Conservation (phyloP, 1,140 invertebrate species). For the Cyclina sinensis region DNA sequence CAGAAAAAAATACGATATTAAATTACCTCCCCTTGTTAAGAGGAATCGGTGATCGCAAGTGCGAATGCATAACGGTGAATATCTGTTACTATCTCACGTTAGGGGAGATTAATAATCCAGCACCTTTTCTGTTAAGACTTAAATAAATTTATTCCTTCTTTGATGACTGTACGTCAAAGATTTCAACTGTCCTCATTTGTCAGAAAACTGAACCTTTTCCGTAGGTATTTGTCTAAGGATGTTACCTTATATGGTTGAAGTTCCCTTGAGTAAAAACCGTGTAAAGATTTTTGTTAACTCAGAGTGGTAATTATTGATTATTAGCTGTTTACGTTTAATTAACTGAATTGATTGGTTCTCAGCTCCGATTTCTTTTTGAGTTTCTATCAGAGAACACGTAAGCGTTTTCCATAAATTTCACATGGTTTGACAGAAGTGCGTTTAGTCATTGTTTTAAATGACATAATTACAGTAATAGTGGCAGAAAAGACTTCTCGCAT, state of each 20-base stretch:
- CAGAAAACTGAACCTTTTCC: not conserved
- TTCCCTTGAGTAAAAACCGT: not conserved
- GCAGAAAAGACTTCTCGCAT: slow-evolving; percentile 3
- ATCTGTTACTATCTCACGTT: no score
- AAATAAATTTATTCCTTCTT: no score
- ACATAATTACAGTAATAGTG: slow-evolving; percentile 64
- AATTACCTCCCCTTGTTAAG: no score
- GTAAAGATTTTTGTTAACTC: slow-evolving; percentile 7
- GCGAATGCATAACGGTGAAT: not conserved
- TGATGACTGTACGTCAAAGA: not conserved
- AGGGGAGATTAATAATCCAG: no score
- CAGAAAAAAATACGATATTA: no score
- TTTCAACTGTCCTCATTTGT: not conserved
- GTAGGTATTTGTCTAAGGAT: not conserved
- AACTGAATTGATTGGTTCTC: slow-evolving; percentile 45
- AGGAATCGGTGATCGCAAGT: not conserved
- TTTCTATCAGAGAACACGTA: slow-evolving; percentile 8
- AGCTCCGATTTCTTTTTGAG: not conserved
- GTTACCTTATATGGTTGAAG: slow-evolving; percentile 32
- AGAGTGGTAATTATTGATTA: slow-evolving; percentile 34
- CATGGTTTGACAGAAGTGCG: slow-evolving; percentile 25
- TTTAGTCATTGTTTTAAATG: slow-evolving; percentile 67
- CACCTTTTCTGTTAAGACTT: no score
- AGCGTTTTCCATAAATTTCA: slow-evolving; percentile 7
- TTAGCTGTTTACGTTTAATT: slow-evolving; percentile 31